A percentile compares a stretch with the other conserved stretches of the same genome.
Conservation (phyloP, 2,797 vertebrate genomes). For the Myotis pilosus region DNA sequence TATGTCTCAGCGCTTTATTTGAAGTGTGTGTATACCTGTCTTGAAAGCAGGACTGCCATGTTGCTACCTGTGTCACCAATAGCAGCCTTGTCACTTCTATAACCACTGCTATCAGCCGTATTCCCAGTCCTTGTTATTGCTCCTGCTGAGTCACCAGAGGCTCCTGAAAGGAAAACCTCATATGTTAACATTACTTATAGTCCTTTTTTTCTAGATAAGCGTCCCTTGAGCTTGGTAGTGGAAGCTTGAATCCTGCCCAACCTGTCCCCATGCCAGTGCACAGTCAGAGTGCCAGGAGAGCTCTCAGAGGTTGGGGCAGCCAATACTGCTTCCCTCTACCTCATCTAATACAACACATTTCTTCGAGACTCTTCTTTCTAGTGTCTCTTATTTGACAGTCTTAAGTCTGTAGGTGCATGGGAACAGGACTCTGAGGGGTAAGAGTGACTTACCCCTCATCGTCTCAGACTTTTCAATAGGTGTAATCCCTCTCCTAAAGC, state of each 20-base stretch:
- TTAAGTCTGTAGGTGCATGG: not conserved
- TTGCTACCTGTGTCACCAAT: not conserved
- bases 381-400: not conserved
- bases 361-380: not conserved
- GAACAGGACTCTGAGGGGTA: not conserved
- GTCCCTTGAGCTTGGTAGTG: not conserved
- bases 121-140: not conserved
- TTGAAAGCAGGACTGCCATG: not conserved
- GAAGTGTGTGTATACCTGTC: not conserved
- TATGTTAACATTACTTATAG: not conserved
- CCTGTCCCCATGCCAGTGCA: too few species aligned
- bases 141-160: not conserved
- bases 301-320: not conserved
- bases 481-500: not conserved
- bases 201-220: not conserved
- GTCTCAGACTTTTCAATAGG: not conserved
- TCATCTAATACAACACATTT: not conserved
- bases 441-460: not conserved
- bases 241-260: not conserved
- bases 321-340: not conserved
- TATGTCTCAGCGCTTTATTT: not conserved
- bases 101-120: not conserved
- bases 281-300: not conserved
- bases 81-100: not conserved
- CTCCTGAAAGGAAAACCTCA: not conserved